Percentiles rank a stretch among this genome's conserved stretches.
phyloP scores from a whole-genome alignment of 2,797 vertebrate species.

The Pteronotus mesoamericanus region DNA sequence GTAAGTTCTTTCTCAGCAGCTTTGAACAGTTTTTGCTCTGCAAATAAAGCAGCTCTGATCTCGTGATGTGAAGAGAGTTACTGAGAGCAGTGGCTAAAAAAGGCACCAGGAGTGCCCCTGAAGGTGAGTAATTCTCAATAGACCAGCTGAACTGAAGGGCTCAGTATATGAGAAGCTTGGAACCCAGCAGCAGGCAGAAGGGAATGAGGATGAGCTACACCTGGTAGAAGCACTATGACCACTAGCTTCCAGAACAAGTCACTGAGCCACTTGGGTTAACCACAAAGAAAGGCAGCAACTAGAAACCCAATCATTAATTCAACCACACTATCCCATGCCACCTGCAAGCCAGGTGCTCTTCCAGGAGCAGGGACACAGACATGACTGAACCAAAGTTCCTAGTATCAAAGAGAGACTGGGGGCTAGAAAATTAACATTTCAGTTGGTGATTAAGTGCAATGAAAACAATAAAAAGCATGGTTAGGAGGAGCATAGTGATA shows the following conservation, averaged over 20 bases:
- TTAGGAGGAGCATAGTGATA: not conserved
- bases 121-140: not conserved
- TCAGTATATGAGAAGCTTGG: not conserved
- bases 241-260: not conserved
- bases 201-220: not conserved
- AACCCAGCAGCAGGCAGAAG: not conserved
- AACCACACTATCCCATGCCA: not conserved
- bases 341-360: not conserved
- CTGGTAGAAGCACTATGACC: accelerated
- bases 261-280: not conserved
- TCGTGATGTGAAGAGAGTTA: not conserved
- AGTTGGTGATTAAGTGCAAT: not conserved
- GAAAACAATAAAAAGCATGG: not conserved
- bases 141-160: not conserved
- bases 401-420: not conserved
- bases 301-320: not conserved
- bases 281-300: not conserved
- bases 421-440: not conserved
- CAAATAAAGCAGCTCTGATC: not conserved
- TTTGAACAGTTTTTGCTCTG: not conserved
- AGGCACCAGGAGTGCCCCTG: not conserved
- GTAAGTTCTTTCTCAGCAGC: not conserved
- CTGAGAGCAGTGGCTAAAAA: not conserved
- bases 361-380: not conserved
- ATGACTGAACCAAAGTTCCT: not conserved